Conservation (phyloP, 2,797 vertebrate genomes). For the Otolemur crassicaudatus region DNA sequence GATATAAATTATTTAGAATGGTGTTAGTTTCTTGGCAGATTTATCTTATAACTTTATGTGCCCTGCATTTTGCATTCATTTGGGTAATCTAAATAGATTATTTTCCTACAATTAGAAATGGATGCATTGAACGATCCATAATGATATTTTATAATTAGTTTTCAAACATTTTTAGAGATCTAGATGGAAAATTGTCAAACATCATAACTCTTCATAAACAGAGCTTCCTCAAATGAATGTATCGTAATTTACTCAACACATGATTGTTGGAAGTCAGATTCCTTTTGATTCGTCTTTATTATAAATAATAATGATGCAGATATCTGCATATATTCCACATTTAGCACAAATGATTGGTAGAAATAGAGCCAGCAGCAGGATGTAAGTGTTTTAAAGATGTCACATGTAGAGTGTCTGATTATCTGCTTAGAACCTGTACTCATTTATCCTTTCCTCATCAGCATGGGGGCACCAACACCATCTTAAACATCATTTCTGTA, state of each 20-base stretch:
- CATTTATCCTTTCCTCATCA: neutral
- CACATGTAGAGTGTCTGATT: neutral
- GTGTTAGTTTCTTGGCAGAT: neutral
- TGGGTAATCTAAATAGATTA: neutral
- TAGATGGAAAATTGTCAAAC: neutral
- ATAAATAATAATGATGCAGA: neutral
- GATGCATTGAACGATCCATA: neutral
- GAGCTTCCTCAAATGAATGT: neutral
- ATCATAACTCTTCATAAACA: neutral
- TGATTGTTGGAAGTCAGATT: slow-evolving; percentile 14
- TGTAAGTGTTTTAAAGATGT: neutral
- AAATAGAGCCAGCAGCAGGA: neutral
- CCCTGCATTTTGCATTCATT: neutral
- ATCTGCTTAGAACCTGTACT: neutral
- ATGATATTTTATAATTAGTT: slow-evolving; percentile 6
- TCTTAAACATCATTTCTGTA: neutral
- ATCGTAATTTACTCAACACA: neutral
- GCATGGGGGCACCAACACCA: neutral
- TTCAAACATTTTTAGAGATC: neutral
- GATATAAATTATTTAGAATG: neutral
- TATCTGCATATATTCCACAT: neutral
- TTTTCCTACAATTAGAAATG: neutral
- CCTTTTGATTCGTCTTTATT: neutral
- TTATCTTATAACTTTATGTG: neutral
- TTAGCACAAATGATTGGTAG: neutral